Percentiles rank a stretch among this genome's conserved stretches.
These are phyloP conservation scores for Oreochromis grahami DNA, from an alignment of 2,797 vertebrate species.

Conservation along the genomic window DNA sequence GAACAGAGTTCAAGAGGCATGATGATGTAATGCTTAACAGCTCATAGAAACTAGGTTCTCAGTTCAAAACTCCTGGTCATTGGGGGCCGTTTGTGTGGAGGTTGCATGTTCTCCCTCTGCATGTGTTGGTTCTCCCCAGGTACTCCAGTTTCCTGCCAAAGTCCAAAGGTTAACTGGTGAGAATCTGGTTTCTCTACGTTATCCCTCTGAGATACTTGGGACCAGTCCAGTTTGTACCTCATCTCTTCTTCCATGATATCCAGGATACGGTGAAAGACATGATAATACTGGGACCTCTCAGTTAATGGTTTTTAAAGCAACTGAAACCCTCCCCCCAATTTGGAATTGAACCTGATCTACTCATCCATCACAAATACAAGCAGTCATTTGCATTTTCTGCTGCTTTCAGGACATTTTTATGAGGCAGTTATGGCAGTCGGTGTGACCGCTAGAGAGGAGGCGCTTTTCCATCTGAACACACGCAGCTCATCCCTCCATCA, in stretches of 20 bases:
- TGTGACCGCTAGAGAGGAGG: neutral
- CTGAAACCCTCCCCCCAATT: rapidly evolving
- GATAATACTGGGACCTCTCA: neutral
- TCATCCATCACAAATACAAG: neutral
- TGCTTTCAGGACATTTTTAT: neutral
- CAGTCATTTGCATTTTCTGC: neutral
- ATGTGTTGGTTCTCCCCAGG: rapidly evolving
- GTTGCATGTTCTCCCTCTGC: neutral
- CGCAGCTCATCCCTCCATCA: conserved; percentile 11
- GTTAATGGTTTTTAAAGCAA: neutral
- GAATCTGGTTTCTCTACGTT: neutral
- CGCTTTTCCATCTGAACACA: neutral
- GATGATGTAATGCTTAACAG: neutral
- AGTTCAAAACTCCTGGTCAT: neutral
- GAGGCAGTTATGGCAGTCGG: neutral
- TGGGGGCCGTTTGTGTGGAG: neutral
- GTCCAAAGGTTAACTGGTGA: neutral
- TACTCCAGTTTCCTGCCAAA: neutral
- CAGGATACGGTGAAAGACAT: neutral
- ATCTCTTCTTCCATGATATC: neutral
- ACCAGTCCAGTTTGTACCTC: neutral
- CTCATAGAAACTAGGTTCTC: neutral
- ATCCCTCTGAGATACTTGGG: neutral
- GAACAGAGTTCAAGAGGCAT: rapidly evolving
- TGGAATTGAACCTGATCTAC: neutral